These are phyloP conservation scores for Clytia hemisphaerica DNA, from an alignment of 30 jellyfish, hydroid and myxozoan species.

Conservation along the genomic window DNA sequence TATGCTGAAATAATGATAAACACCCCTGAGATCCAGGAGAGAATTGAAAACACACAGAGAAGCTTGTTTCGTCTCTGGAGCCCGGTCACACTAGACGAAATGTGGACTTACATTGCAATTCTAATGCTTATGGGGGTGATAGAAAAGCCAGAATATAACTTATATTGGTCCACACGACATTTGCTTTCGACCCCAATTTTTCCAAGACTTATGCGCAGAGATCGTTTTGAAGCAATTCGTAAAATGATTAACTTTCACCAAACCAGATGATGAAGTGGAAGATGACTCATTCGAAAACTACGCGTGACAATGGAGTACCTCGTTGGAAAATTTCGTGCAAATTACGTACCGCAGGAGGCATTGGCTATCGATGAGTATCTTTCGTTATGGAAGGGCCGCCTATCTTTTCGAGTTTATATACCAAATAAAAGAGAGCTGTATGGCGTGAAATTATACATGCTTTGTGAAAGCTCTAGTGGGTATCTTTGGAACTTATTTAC, in stretches of 20 bases:
- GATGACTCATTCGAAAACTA: too few relatives aligned
- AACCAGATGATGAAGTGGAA: background rate
- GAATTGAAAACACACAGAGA: background rate
- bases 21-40: background rate
- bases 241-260: background rate
- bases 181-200: background rate
- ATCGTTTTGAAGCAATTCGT: background rate
- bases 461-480: too few relatives aligned
- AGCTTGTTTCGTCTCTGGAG: background rate
- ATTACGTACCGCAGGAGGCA: background rate
- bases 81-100: background rate
- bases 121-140: background rate
- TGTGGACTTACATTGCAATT: constrained; percentile 3
- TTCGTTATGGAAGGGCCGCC: too few relatives aligned
- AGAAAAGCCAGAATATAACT: background rate
- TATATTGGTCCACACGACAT: background rate
- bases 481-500: too few relatives aligned
- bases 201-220: background rate
- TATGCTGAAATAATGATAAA: background rate
- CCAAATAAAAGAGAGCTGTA: too few relatives aligned
- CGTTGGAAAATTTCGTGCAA: background rate
- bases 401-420: too few relatives aligned
- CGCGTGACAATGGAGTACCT: too few relatives aligned
- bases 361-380: too few relatives aligned
- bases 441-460: too few relatives aligned